Evolutionary conservation across 2,113 vertebrate species (phyloP).

Genomic region (Alouatta palliata): DNA sequence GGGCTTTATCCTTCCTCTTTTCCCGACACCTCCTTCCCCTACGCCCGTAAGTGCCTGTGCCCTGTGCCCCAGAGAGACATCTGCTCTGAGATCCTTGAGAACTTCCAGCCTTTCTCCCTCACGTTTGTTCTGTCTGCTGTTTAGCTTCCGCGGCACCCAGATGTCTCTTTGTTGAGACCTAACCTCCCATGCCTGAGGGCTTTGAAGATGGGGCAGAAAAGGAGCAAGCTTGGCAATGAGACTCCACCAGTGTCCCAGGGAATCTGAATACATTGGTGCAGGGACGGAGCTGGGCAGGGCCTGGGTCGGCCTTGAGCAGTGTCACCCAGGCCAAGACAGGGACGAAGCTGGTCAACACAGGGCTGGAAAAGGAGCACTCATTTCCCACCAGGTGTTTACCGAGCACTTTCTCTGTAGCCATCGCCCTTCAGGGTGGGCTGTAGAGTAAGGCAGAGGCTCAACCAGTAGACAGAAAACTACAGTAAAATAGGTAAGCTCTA

Average conservation of each 20-base stretch:
- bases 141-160: background rate
- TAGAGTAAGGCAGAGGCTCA: background rate
- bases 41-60: rapidly evolving
- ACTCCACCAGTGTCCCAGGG: background rate
- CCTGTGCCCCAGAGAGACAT: background rate
- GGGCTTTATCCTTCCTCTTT: background rate
- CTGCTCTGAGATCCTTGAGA: background rate
- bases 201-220: background rate
- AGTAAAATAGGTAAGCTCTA: background rate
- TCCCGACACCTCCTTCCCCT: rapidly evolving
- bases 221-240: background rate
- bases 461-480: background rate
- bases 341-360: background rate
- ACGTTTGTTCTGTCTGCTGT: background rate
- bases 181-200: background rate
- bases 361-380: background rate
- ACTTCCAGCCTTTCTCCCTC: background rate
- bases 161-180: background rate
- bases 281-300: background rate
- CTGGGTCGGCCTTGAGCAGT: background rate
- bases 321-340: background rate
- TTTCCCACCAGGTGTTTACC: background rate
- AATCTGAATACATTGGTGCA: background rate
- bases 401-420: background rate
- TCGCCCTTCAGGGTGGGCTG: background rate